phyloP scores from a whole-genome alignment of 2,113 vertebrate genomes.

The Hyla sarda region DNA sequence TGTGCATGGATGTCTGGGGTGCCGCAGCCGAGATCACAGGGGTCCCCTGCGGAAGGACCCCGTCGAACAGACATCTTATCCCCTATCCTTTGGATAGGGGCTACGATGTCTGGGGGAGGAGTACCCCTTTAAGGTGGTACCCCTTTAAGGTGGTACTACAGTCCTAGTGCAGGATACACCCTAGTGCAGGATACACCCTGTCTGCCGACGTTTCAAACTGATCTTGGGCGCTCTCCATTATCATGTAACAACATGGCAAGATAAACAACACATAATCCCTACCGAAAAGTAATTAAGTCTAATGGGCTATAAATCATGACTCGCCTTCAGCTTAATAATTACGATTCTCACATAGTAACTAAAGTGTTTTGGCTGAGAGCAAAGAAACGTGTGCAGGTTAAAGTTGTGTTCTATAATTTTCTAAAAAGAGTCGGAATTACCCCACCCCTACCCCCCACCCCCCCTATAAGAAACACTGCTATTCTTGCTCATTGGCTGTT shows the following conservation, averaged over 20 bases:
- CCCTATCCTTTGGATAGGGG: too few relatives aligned
- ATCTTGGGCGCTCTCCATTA: background rate
- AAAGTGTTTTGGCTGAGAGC: background rate
- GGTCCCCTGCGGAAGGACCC: too few relatives aligned
- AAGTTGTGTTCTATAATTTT: background rate
- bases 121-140: too few relatives aligned
- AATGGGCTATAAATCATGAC: background rate
- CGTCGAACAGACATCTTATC: too few relatives aligned
- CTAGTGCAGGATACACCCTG: background rate
- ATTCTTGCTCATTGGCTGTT: too few relatives aligned
- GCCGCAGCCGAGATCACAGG: too few relatives aligned
- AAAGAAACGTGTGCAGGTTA: background rate
- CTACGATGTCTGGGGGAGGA: too few relatives aligned
- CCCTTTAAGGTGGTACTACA: background rate
- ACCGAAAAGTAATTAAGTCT: slow-evolving; percentile 44
- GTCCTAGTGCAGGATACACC: background rate
- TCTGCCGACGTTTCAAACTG: background rate
- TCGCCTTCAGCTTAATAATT: slow-evolving; percentile 9
- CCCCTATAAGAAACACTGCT: too few relatives aligned
- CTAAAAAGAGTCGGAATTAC: too few relatives aligned
- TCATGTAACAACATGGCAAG: slow-evolving; percentile 26
- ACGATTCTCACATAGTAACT: background rate
- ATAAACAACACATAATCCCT: slow-evolving; percentile 14
- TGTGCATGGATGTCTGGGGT: too few relatives aligned
- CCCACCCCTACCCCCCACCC: too few relatives aligned